Evolutionary conservation across 1,140 invertebrate species (phyloP), one percentile per base, ranked within the genome.

Genomic region (Phortica variegata): DNA sequence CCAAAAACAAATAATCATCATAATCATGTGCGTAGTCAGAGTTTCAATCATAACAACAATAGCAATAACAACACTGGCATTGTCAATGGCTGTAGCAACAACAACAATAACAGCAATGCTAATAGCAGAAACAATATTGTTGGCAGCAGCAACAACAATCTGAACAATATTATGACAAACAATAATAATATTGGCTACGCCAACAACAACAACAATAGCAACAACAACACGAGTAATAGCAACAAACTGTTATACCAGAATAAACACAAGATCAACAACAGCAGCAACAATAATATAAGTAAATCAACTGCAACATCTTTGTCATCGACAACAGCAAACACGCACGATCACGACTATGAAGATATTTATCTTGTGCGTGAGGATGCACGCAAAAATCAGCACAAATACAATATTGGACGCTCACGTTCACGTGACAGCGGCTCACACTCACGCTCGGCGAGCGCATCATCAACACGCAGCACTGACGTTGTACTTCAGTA

Each of bases 361-460:
- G 86, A 88, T 48, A 87, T 88, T 33, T 87, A 87, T 65, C 58
- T 84, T 56, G 80, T 86, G 8, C 77, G 83, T 20, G 83, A 85
- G 34, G 83, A 86, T 49, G 79, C 72, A 13, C 55, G 79, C 16
- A 65, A 69, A 55, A 61, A 54, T 21, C 40, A 60, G 38, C 54
- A 62, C n/a, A 75, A 71, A 57, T 68, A 65, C 20, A 70, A 54
- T 33, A 58, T 60, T 16, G 73, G 74, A 18, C 56, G 74, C 23
- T 80, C 77, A 58, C 78, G 79, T 20, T 82, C 83, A 6, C 70
- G 83, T 10, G 84, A 87, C 68, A 85, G 84, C n/a, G 84, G 85
- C 34, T 85, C 83, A 33, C 85, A 86, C 76, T 85, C 83, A 52
- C 78, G 85, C 18, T 83, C 83, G 6, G 81, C 82, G 39, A 83